Percentiles rank a stretch among this genome's conserved stretches.
Conservation (phyloP, 2,888 invertebrate genomes). For the Cheilosia urbana region DNA sequence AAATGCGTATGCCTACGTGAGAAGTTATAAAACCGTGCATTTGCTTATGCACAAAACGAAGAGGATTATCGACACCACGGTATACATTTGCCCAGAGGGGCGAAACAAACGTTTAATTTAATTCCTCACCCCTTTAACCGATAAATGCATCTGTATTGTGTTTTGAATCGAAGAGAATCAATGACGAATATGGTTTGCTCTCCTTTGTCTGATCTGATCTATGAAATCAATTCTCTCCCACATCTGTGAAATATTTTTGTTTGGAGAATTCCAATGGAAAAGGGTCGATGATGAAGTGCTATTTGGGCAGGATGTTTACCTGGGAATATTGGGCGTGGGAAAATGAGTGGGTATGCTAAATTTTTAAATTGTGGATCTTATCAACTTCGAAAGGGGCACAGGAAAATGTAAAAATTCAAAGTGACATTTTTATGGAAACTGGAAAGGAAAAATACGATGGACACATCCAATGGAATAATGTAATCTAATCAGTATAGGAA, state of each 20-base stretch:
- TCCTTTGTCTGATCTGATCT: slow-evolving; percentile 5
- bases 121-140: slow-evolving; percentile 12
- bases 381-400: too few species aligned
- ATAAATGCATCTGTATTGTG: background rate
- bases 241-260: slow-evolving; percentile 18
- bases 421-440: too few species aligned
- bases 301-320: slow-evolving; percentile 34
- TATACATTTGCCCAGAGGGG: background rate
- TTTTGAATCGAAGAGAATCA: slow-evolving; percentile 15
- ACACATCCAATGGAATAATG: too few species aligned
- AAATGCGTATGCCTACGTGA: background rate
- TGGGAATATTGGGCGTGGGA: slow-evolving; percentile 14
- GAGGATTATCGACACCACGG: background rate
- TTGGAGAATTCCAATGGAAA: slow-evolving; percentile 16
- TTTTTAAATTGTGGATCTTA: too few species aligned
- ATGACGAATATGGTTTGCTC: background rate
- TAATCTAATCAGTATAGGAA: too few species aligned
- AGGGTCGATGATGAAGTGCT: slow-evolving; percentile 13
- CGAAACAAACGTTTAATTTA: background rate
- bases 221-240: slow-evolving; percentile 32
- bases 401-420: too few species aligned
- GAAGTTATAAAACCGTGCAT: background rate
- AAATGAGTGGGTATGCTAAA: background rate
- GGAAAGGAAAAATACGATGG: too few species aligned
- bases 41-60: too few species aligned